A percentile compares a stretch with the other conserved stretches of the same genome.
Evolutionary conservation across 2,797 vertebrate genomes (phyloP).

Genomic region (Parauchenoglanis punctatus): DNA sequence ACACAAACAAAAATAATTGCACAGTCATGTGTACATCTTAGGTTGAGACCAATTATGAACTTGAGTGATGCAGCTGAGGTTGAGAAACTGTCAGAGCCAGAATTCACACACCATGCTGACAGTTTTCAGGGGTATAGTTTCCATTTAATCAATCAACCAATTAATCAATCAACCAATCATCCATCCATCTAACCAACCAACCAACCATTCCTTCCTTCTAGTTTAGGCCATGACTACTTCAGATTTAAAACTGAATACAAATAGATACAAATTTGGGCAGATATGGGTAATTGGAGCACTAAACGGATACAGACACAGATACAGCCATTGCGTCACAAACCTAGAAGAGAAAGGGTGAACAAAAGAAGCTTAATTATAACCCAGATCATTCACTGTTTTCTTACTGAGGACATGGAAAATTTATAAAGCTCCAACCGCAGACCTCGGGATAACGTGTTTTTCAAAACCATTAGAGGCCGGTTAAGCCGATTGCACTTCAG

Average conservation of each 20-base stretch:
- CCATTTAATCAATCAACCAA: too few species aligned
- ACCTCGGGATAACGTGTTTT: neutral
- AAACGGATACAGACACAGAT: neutral
- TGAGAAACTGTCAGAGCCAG: too few species aligned
- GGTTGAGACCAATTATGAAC: neutral
- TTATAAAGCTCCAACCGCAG: slow-evolving; percentile 25
- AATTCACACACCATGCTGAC: neutral
- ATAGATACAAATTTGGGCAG: neutral
- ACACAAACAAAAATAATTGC: neutral
- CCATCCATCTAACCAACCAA: too few species aligned
- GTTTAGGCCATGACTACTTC: neutral
- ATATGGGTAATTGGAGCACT: neutral
- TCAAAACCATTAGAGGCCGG: neutral
- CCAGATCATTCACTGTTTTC: slow-evolving; percentile 12
- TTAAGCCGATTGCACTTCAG: neutral
- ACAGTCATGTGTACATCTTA: neutral
- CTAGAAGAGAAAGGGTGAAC: neutral
- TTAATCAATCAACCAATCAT: too few species aligned
- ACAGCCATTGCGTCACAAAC: neutral
- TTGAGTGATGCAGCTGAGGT: too few species aligned
- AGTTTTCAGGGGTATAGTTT: too few species aligned
- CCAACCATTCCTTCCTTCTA: too few species aligned
- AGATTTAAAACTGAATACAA: neutral
- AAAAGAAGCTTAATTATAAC: neutral
- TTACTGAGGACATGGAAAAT: slow-evolving; percentile 1